Percentiles rank a stretch among this genome's conserved stretches.
Evolutionary conservation across 1,140 invertebrate species (phyloP).

Genomic region (Globodera rostochiensis): DNA sequence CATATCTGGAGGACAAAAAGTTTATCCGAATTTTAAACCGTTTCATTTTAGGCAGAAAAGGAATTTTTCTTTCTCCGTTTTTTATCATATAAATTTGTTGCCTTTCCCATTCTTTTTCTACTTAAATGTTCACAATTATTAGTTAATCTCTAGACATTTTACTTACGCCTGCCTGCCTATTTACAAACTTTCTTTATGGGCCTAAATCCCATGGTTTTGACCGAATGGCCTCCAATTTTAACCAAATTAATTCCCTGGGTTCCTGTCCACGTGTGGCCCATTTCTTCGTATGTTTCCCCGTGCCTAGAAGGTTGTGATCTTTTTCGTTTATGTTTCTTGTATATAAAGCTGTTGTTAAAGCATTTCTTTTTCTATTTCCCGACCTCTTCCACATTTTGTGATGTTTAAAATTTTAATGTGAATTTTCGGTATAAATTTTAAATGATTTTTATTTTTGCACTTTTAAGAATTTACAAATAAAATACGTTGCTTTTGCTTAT

Average conservation of each 20-base stretch:
- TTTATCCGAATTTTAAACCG: too few species aligned
- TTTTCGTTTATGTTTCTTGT: background rate
- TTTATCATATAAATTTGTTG: background rate
- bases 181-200: background rate
- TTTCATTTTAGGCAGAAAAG: too few species aligned
- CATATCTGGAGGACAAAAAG: too few species aligned
- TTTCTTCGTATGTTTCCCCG: background rate
- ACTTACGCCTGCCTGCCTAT: background rate
- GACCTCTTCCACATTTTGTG: background rate
- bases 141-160: background rate
- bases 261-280: background rate
- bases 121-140: background rate
- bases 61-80: background rate
- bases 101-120: background rate
- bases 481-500: background rate
- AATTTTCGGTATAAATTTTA: background rate
- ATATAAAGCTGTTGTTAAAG: background rate
- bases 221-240: background rate
- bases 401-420: slow-evolving; percentile 5
- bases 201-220: too few species aligned
- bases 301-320: slow-evolving; percentile 17
- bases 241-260: background rate
- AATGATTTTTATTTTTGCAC: background rate
- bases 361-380: background rate
- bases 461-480: slow-evolving; percentile 13